These are phyloP conservation scores for Caenorhabditis sp. DNA, from an alignment of 2,888 invertebrate species.

Conservation along the genomic window DNA sequence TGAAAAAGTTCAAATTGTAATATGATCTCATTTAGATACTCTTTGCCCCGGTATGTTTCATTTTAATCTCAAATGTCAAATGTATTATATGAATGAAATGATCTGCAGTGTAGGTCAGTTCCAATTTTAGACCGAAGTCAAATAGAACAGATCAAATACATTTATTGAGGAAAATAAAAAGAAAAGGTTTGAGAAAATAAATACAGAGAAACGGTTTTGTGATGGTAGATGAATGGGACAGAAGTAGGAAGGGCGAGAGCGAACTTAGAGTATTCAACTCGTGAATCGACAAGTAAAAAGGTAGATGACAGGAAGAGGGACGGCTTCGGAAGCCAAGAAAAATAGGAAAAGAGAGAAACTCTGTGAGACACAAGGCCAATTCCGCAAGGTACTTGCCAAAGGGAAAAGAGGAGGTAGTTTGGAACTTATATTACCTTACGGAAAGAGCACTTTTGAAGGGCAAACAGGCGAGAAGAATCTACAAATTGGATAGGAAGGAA, in stretches of 20 bases:
- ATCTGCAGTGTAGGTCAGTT: too few relatives aligned
- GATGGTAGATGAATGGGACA: not conserved
- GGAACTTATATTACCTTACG: conserved; percentile 53
- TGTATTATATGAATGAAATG: not conserved
- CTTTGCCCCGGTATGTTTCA: not conserved
- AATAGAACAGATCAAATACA: not conserved
- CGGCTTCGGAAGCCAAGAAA: conserved; percentile 38
- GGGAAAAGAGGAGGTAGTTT: conserved; percentile 44
- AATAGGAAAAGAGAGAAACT: conserved; percentile 5
- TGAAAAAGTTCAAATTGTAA: conserved; percentile 50
- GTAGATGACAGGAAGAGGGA: conserved; percentile 26
- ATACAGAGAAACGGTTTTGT: conserved; percentile 4
- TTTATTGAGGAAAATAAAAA: conserved; percentile 6
- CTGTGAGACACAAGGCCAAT: conserved; percentile 53
- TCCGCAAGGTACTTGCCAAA: conserved; percentile 49
- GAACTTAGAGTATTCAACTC: conserved; percentile 35
- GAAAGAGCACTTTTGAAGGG: conserved; percentile 47
- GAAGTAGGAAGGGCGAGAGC: conserved; percentile 16
- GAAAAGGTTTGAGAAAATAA: not conserved
- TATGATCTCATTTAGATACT: not conserved
- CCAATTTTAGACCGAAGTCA: too few relatives aligned
- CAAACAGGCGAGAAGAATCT: conserved; percentile 8
- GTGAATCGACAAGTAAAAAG: conserved; percentile 46
- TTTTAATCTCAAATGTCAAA: not conserved
- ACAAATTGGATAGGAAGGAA: conserved; percentile 31